A percentile compares a stretch with the other conserved stretches of the same genome.
These are phyloP conservation scores for Dermatemys mawii DNA, from an alignment of 2,113 vertebrate species.

Conservation along the genomic window DNA sequence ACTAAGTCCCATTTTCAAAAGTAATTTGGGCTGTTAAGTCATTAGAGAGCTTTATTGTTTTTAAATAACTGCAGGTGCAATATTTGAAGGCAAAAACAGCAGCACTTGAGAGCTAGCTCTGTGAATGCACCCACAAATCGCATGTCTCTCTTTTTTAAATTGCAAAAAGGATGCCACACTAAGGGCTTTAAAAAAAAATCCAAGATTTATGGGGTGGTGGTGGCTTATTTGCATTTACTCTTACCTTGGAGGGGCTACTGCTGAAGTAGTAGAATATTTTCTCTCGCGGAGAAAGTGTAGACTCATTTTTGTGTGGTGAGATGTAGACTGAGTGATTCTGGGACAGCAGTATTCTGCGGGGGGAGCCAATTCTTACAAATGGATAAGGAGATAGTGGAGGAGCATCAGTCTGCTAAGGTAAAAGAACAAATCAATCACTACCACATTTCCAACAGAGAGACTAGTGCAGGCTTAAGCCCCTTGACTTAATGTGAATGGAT, in stretches of 20 bases:
- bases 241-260: slow-evolving; percentile 92
- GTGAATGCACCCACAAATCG: not conserved
- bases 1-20: not conserved
- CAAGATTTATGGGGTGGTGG: too few relatives aligned
- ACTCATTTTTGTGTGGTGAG: slow-evolving; percentile 87
- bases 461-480: not conserved
- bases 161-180: rapidly evolving
- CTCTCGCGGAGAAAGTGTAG: slow-evolving; percentile 80
- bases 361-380: slow-evolving; percentile 82
- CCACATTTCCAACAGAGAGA: not conserved
- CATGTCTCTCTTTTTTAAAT: not conserved
- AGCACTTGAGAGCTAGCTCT: not conserved
- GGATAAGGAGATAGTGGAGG: slow-evolving; percentile 91
- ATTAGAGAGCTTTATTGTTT: too few relatives aligned
- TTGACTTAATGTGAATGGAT: not conserved
- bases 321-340: slow-evolving; percentile 92
- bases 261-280: slow-evolving; percentile 94
- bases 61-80: not conserved
- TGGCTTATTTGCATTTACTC: too few relatives aligned
- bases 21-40: not conserved
- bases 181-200: not conserved
- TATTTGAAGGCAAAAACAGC: not conserved
- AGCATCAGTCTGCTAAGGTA: slow-evolving; percentile 76
- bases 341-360: slow-evolving; percentile 90
- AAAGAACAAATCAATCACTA: not conserved